Percentiles rank a stretch among this genome's conserved stretches.
These are phyloP conservation scores for Prochilodus magdalenae DNA, from an alignment of 2,113 vertebrate species.

Conservation along the genomic window DNA sequence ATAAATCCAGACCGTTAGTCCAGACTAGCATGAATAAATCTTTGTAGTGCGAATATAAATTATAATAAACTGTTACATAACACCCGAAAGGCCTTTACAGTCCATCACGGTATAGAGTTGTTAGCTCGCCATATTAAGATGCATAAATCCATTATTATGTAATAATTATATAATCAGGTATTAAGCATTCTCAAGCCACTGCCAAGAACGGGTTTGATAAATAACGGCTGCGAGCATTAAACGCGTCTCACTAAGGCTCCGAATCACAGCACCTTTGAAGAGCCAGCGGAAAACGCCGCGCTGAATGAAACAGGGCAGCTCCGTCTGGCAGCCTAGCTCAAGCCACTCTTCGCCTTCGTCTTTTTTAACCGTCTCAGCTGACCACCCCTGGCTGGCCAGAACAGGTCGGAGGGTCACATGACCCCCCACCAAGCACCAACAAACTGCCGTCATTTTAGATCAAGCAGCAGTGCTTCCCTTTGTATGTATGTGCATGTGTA, in stretches of 20 bases:
- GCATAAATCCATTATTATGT: neutral
- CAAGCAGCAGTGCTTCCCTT: neutral
- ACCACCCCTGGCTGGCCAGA: slow-evolving; percentile 1
- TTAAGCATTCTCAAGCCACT: neutral
- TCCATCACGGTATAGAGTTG: too few relatives aligned
- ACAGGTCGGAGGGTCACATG: neutral
- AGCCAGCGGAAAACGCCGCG: neutral
- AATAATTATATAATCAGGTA: neutral
- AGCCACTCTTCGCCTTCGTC: neutral
- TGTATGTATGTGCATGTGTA: neutral
- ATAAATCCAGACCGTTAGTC: too few relatives aligned
- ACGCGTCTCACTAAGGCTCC: neutral
- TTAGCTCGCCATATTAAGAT: neutral
- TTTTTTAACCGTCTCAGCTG: too few relatives aligned
- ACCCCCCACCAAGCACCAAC: neutral
- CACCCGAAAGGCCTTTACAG: too few relatives aligned
- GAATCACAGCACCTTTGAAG: neutral
- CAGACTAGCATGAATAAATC: too few relatives aligned
- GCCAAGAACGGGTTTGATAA: neutral
- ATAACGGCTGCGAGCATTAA: neutral
- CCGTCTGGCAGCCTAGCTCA: neutral
- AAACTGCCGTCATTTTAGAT: neutral
- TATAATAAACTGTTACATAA: too few relatives aligned
- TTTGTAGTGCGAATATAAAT: too few relatives aligned
- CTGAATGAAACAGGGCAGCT: neutral